A percentile compares a stretch with the other conserved stretches of the same genome.
Conservation (phyloP, 2,113 vertebrate species). For the Myotis lucifugus region DNA sequence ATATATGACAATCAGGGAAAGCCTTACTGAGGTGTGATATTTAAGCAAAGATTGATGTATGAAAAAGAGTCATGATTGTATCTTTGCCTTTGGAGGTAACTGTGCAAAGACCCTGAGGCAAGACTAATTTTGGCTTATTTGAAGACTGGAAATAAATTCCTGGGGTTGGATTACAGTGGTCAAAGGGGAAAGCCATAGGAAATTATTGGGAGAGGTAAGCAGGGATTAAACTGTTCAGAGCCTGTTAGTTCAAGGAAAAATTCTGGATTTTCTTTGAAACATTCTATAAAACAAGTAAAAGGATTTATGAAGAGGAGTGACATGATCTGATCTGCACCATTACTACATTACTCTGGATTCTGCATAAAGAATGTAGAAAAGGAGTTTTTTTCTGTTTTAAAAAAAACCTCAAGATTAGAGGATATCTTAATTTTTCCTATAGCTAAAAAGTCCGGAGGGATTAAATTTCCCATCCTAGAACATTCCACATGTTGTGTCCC, state of each 20-base stretch:
- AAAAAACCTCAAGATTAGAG: not conserved
- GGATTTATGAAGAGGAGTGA: not conserved
- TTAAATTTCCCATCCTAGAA: not conserved
- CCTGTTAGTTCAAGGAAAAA: not conserved
- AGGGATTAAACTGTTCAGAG: not conserved
- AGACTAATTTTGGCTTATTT: not conserved
- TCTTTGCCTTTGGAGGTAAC: not conserved
- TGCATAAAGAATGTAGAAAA: not conserved
- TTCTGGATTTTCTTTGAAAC: not conserved
- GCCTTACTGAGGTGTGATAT: not conserved
- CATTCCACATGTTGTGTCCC: not conserved
- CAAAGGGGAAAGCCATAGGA: not conserved
- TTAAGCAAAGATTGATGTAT: slow-evolving; percentile 1
- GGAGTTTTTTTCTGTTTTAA: not conserved
- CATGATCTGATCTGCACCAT: not conserved
- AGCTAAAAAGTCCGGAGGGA: not conserved
- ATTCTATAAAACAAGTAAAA: not conserved
- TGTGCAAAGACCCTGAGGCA: not conserved
- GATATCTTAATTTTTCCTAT: not conserved
- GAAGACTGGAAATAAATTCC: not conserved
- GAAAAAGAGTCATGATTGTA: not conserved
- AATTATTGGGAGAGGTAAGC: not conserved
- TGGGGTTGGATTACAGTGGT: not conserved
- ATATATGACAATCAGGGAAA: not conserved
- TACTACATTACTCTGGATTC: not conserved